Evolutionary conservation across 2,888 invertebrate genomes (phyloP).

Genomic region (Resseliella maxima): DNA sequence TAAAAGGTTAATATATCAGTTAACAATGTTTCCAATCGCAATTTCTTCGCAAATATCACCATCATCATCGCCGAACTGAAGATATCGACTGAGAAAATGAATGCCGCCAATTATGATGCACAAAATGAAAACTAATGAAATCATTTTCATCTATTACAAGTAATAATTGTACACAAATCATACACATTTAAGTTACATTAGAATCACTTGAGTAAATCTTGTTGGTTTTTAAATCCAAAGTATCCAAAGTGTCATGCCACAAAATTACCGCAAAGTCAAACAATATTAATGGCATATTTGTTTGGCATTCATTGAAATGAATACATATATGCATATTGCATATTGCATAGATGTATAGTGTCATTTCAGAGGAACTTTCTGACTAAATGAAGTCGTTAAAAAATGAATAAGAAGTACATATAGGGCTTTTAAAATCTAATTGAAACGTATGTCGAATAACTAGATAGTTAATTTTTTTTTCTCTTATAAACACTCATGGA

Average conservation of each 20-base stretch:
- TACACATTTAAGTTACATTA: background rate
- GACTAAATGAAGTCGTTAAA: conserved; percentile 34
- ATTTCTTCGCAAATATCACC: background rate
- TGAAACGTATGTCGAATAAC: conserved; percentile 47
- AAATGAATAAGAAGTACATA: conserved; percentile 8
- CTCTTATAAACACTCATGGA: background rate
- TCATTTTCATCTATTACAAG: background rate
- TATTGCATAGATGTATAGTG: background rate
- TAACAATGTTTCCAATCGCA: background rate
- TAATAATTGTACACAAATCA: conserved; percentile 22
- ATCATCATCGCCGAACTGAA: background rate
- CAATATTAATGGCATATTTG: conserved; percentile 36
- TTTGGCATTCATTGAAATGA: background rate
- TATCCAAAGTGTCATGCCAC: background rate
- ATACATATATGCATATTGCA: background rate
- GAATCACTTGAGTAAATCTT: background rate
- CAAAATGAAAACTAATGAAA: background rate
- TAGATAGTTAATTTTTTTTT: background rate
- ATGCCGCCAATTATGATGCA: background rate
- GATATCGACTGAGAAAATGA: too few relatives aligned
- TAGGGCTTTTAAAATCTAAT: conserved; percentile 24
- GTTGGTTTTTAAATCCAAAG: background rate
- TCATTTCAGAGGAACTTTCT: background rate
- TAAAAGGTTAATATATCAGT: conserved; percentile 30
- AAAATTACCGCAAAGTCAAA: conserved; percentile 1